A percentile compares a stretch with the other conserved stretches of the same genome.
Evolutionary conservation across 2,888 invertebrate genomes (phyloP).

Genomic region (Acanthosepion pharaonis): DNA sequence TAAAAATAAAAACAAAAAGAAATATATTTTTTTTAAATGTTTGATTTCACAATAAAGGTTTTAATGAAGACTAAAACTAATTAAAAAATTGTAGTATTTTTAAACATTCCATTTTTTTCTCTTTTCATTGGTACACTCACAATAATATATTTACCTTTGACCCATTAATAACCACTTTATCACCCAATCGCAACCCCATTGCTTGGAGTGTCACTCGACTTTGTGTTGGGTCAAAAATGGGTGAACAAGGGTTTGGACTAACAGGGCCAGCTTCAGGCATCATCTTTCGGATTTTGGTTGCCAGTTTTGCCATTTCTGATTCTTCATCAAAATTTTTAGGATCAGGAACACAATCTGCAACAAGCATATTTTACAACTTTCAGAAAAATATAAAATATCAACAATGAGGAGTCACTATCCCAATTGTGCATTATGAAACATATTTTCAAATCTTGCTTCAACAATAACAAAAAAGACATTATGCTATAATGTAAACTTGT

Average conservation of each 20-base stretch:
- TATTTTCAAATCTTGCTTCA: too few species aligned
- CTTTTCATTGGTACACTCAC: neutral
- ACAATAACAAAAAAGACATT: too few species aligned
- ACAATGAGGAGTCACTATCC: too few species aligned
- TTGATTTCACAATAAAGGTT: neutral
- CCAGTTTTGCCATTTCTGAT: constrained; percentile 73
- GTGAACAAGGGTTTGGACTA: constrained; percentile 61
- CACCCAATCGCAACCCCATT: constrained; percentile 75
- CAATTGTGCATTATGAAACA: too few species aligned
- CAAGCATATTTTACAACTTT: constrained; percentile 47
- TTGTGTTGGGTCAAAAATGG: constrained; percentile 70
- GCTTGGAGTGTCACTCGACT: constrained; percentile 73
- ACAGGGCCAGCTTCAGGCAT: constrained; percentile 69
- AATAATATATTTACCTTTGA: constrained; percentile 64
- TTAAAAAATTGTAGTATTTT: neutral
- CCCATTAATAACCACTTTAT: constrained; percentile 74
- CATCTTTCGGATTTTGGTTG: constrained; percentile 71
- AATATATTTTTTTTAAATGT: neutral
- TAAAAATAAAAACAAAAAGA: constrained; percentile 52
- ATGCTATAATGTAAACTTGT: too few species aligned
- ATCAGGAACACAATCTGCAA: constrained; percentile 75
- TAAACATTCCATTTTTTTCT: neutral
- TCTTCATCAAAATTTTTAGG: constrained; percentile 71
- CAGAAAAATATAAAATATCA: neutral
- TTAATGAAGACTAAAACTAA: neutral